A percentile compares a stretch with the other conserved stretches of the same genome.
Conservation (phyloP, 2,113 vertebrate genomes). For the Picathartes gymnocephalus region DNA sequence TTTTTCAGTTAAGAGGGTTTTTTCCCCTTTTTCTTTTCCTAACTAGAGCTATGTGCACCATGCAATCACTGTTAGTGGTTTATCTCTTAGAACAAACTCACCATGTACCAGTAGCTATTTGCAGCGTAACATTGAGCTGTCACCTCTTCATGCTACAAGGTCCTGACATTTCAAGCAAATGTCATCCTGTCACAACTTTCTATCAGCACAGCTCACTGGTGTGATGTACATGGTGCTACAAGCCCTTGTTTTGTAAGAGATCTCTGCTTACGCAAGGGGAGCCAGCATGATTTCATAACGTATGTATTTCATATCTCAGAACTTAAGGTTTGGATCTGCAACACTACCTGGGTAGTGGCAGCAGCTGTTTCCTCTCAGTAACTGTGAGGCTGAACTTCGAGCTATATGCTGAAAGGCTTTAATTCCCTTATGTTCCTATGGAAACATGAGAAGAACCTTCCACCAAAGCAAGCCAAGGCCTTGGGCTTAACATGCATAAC, state of each 20-base stretch:
- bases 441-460: slow-evolving; percentile 10
- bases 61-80: not conserved
- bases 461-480: not conserved
- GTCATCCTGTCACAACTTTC: not conserved
- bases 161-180: slow-evolving; percentile 37
- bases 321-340: not conserved
- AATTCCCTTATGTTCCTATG: slow-evolving; percentile 43
- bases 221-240: not conserved
- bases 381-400: slow-evolving; percentile 2
- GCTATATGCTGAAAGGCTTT: not conserved
- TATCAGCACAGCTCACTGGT: not conserved
- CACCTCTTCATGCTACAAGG: not conserved
- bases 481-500: not conserved
- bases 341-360: not conserved
- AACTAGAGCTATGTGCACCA: not conserved
- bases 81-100: not conserved
- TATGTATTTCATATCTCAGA: not conserved
- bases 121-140: not conserved
- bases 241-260: not conserved
- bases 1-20: not conserved
- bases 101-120: not conserved
- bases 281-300: not conserved
- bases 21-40: not conserved
- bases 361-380: slow-evolving; percentile 29
- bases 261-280: not conserved